These are phyloP conservation scores for Pherbina coryleti DNA, from an alignment of 2,888 invertebrate genomes.

Conservation along the genomic window DNA sequence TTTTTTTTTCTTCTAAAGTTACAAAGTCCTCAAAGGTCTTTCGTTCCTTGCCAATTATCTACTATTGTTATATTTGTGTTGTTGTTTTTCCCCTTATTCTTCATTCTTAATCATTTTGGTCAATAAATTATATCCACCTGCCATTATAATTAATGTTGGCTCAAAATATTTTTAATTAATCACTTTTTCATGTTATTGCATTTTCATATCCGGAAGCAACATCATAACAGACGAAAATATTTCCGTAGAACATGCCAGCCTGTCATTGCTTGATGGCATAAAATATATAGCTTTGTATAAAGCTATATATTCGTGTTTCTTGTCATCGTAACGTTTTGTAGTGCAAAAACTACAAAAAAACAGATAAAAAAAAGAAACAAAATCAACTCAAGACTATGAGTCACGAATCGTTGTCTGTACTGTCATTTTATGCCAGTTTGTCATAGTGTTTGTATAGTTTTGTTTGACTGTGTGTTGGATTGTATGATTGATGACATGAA, in stretches of 20 bases:
- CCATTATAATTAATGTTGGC: conserved; percentile 1
- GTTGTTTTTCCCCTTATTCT: background rate
- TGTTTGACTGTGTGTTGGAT: background rate
- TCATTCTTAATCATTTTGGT: background rate
- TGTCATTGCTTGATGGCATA: background rate
- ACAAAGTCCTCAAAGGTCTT: too few relatives aligned
- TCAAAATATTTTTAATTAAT: conserved; percentile 18
- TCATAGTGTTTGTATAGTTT: background rate
- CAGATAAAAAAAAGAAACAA: too few relatives aligned
- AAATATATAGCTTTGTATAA: background rate
- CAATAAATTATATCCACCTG: background rate
- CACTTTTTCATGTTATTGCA: conserved; percentile 17
- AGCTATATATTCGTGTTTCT: background rate
- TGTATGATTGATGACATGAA: background rate
- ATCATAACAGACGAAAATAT: background rate
- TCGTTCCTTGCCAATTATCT: background rate
- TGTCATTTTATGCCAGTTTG: background rate
- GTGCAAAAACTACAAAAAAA: background rate
- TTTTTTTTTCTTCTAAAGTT: too few relatives aligned
- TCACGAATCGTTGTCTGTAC: background rate
- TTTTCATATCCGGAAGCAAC: background rate
- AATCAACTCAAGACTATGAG: background rate
- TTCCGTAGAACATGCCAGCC: conserved; percentile 7
- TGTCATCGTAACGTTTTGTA: background rate
- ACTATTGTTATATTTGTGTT: background rate